Conservation (phyloP, 2,888 invertebrate species). For the Bhutanitis thaidina region DNA sequence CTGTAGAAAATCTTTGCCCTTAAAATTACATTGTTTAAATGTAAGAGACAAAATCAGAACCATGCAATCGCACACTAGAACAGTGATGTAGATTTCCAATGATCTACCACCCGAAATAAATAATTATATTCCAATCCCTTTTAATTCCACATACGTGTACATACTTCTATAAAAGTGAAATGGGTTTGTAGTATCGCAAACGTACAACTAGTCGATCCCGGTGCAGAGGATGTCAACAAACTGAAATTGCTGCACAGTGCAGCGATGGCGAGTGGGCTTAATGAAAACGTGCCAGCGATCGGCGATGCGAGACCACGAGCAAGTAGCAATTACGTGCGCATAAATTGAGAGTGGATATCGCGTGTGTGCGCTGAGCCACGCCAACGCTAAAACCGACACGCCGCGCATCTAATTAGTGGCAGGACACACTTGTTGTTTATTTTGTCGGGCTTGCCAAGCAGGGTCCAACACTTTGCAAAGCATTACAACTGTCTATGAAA, state of each 20-base stretch:
- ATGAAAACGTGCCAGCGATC: slow-evolving; percentile 41
- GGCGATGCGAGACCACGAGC: slow-evolving; percentile 32
- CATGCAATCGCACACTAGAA: too few species aligned
- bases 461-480: background rate
- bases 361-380: slow-evolving; percentile 9
- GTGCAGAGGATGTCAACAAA: slow-evolving; percentile 14
- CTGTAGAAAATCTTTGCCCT: too few species aligned
- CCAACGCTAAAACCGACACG: slow-evolving; percentile 1
- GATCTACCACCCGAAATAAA: too few species aligned
- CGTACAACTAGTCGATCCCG: background rate
- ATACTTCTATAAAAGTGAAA: too few species aligned
- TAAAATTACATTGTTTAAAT: too few species aligned
- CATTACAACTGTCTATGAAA: background rate
- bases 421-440: slow-evolving; percentile 19
- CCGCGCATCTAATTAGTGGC: slow-evolving; percentile 23
- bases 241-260: slow-evolving; percentile 22
- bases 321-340: slow-evolving; percentile 38
- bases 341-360: slow-evolving; percentile 30
- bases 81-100: too few species aligned
- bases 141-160: too few species aligned
- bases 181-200: background rate
- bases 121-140: too few species aligned
- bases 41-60: too few species aligned
- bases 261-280: slow-evolving; percentile 26
- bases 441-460: slow-evolving; percentile 4